These are phyloP conservation scores for Nixonia krombeini DNA, from an alignment of 1,140 invertebrate species.

Conservation along the genomic window DNA sequence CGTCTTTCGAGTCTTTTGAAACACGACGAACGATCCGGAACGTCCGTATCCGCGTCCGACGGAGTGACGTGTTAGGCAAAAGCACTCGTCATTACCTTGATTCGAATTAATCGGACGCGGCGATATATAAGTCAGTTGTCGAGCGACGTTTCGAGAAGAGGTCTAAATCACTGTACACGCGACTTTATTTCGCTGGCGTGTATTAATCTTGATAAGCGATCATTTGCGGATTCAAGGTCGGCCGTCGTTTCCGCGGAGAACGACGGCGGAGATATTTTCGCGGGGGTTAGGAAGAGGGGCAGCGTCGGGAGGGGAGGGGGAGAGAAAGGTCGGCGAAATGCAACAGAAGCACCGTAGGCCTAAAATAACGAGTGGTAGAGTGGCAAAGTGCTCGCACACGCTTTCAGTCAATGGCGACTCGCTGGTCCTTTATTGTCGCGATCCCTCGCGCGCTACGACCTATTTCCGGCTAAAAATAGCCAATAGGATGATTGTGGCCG, in stretches of 20 bases:
- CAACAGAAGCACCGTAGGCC: not conserved
- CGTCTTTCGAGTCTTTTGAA: too few relatives aligned
- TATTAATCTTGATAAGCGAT: not conserved
- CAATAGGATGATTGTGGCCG: slow-evolving; percentile 67
- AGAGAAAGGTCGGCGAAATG: not conserved
- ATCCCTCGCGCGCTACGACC: slow-evolving; percentile 59
- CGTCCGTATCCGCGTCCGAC: too few relatives aligned
- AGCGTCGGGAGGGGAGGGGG: not conserved
- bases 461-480: slow-evolving; percentile 71
- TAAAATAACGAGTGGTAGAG: slow-evolving; percentile 31
- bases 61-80: too few relatives aligned
- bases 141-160: not conserved
- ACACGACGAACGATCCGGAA: too few relatives aligned
- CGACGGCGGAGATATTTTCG: too few relatives aligned
- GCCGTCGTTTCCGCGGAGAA: not conserved
- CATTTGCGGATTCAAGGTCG: not conserved
- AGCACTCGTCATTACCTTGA: not conserved
- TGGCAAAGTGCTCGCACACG: slow-evolving; percentile 16
- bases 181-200: slow-evolving; percentile 3
- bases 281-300: too few relatives aligned
- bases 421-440: slow-evolving; percentile 54
- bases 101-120: not conserved
- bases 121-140: not conserved
- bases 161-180: slow-evolving; percentile 1
- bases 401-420: slow-evolving; percentile 37